A percentile compares a stretch with the other conserved stretches of the same genome.
phyloP scores from a whole-genome alignment of 1,140 invertebrate genomes.

The Amphibalanus amphitrite region DNA sequence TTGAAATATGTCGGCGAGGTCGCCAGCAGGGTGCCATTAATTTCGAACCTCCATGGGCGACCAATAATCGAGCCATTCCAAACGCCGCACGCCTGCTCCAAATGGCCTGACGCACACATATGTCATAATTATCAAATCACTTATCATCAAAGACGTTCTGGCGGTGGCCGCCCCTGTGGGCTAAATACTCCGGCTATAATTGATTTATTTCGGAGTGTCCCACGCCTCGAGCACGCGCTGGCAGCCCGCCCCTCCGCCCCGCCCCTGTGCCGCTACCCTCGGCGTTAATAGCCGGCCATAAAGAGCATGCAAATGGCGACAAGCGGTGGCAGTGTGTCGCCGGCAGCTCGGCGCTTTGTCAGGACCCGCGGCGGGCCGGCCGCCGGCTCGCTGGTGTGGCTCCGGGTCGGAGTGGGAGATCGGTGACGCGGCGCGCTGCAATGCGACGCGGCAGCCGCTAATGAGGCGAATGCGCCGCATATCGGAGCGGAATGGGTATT shows the following conservation, averaged over 20 bases:
- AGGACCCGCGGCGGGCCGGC: too few species aligned
- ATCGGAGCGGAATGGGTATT: neutral
- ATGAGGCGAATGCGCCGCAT: neutral
- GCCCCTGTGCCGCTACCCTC: too few species aligned
- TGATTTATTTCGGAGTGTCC: neutral
- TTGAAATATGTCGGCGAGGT: neutral
- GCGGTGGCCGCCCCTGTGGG: too few species aligned
- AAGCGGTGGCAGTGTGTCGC: neutral
- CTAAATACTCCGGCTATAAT: neutral
- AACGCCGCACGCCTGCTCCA: too few species aligned
- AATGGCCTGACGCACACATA: neutral
- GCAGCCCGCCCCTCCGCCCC: too few species aligned
- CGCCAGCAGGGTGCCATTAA: neutral
- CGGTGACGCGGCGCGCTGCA: neutral
- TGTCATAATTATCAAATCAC: neutral
- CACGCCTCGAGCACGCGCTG: neutral
- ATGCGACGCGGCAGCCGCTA: neutral
- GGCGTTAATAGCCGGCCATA: neutral
- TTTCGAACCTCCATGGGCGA: neutral
- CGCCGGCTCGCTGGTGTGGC: neutral
- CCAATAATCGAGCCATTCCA: neutral
- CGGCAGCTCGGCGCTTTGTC: too few species aligned
- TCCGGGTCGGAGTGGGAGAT: neutral
- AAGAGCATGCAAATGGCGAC: neutral
- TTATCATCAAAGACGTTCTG: neutral